A percentile compares a stretch with the other conserved stretches of the same genome.
Evolutionary conservation across 2,797 vertebrate genomes (phyloP).

Genomic region (Geotrypetes seraphini): DNA sequence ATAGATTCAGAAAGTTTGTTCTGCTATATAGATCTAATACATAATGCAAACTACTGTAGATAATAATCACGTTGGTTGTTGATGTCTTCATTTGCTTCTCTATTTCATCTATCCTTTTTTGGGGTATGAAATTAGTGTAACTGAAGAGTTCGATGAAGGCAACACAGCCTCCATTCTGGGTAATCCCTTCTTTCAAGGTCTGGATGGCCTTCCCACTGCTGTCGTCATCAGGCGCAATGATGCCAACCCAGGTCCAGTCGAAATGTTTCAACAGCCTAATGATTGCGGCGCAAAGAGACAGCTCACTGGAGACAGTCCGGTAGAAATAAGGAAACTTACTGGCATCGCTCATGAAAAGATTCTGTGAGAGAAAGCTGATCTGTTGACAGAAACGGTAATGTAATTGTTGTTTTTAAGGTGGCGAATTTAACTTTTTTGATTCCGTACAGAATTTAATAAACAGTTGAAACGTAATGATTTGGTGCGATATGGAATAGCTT

Average conservation of each 20-base stretch:
- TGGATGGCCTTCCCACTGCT: neutral
- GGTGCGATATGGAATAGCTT: no score
- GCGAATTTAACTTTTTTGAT: no score
- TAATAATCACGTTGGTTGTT: neutral
- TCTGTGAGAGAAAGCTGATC: neutral
- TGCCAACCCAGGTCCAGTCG: conserved; percentile 3
- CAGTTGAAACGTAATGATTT: no score
- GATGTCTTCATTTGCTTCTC: neutral
- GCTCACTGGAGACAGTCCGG: neutral
- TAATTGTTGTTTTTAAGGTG: no score
- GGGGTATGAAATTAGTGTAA: neutral
- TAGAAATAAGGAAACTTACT: neutral
- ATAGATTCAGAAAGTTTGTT: neutral
- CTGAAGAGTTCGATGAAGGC: neutral
- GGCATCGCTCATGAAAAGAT: neutral
- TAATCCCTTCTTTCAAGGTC: neutral
- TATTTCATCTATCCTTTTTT: neutral
- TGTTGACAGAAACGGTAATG: neutral
- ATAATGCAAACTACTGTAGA: neutral
- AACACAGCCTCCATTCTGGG: neutral
- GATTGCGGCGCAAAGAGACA: neutral
- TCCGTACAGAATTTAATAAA: no score
- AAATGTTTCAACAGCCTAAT: neutral
- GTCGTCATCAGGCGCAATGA: neutral
- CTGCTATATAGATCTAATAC: neutral